Evolutionary conservation across 2,113 vertebrate genomes (phyloP).

Genomic region (Heterochromis multidens): DNA sequence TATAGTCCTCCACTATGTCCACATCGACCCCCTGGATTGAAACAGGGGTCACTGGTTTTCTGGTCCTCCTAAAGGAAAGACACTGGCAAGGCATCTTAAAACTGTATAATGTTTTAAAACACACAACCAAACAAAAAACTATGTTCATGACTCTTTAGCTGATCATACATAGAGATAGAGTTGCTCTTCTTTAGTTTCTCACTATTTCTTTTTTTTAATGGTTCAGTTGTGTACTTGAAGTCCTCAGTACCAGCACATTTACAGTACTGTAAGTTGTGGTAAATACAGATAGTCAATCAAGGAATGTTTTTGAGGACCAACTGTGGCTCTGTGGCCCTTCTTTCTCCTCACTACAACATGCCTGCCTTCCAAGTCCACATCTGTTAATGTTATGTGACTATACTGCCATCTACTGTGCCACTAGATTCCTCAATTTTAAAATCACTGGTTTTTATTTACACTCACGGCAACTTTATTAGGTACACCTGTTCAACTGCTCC

Average conservation of each 20-base stretch:
- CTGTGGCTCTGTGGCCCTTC: not conserved
- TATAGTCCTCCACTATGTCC: too few relatives aligned
- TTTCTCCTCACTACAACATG: not conserved
- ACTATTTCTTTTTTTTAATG: not conserved
- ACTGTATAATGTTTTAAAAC: not conserved
- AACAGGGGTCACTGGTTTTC: too few relatives aligned
- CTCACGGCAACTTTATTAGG: not conserved
- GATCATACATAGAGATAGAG: not conserved
- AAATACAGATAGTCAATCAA: not conserved
- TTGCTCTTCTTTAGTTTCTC: fast-evolving
- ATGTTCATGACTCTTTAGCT: not conserved
- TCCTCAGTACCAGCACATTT: not conserved
- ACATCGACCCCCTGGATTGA: too few relatives aligned
- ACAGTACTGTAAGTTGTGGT: too few relatives aligned
- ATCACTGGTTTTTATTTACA: not conserved
- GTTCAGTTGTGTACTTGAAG: not conserved
- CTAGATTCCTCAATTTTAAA: fast-evolving
- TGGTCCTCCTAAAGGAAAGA: too few relatives aligned
- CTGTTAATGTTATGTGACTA: not conserved
- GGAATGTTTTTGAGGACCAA: not conserved
- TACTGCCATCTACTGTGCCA: not conserved
- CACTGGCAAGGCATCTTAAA: fast-evolving
- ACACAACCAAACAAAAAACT: not conserved
- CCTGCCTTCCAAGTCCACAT: fast-evolving
- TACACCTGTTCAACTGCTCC: not conserved